Conservation (phyloP, 2,888 invertebrate genomes). For the Synergus laeviventris region DNA sequence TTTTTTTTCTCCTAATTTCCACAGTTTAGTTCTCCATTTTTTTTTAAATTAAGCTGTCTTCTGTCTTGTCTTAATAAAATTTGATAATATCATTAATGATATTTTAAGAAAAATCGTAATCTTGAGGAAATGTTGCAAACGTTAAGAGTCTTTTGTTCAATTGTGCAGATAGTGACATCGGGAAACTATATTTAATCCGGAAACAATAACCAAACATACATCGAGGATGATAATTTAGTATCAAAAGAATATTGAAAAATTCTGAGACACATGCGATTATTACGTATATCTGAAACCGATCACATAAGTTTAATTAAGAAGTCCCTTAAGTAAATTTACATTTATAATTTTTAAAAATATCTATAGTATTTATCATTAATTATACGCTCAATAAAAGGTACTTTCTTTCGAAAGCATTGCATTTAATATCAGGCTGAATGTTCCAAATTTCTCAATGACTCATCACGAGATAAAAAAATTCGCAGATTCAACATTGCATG, state of each 20-base stretch:
- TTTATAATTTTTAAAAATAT: too few relatives aligned
- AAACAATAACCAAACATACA: not conserved
- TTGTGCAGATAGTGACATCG: not conserved
- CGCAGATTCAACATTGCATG: not conserved
- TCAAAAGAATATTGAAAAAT: not conserved
- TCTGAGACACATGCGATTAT: not conserved
- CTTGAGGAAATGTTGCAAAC: not conserved
- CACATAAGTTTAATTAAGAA: not conserved
- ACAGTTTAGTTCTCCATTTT: not conserved
- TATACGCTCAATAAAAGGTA: not conserved
- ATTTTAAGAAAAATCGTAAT: not conserved
- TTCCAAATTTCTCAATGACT: conserved; percentile 3
- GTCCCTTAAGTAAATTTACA: not conserved
- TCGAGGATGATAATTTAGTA: not conserved
- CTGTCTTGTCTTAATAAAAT: not conserved
- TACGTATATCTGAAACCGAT: not conserved
- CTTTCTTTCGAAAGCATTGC: conserved; percentile 6
- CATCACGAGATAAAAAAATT: conserved; percentile 7
- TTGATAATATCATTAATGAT: not conserved
- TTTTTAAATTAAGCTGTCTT: too few relatives aligned
- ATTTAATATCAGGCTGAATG: not conserved
- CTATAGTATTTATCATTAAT: not conserved
- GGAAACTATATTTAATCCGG: not conserved
- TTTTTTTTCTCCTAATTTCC: not conserved
- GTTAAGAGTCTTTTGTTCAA: not conserved